These are phyloP conservation scores for Chromoteleia sp. DNA, from an alignment of 2,888 invertebrate genomes.

Conservation along the genomic window DNA sequence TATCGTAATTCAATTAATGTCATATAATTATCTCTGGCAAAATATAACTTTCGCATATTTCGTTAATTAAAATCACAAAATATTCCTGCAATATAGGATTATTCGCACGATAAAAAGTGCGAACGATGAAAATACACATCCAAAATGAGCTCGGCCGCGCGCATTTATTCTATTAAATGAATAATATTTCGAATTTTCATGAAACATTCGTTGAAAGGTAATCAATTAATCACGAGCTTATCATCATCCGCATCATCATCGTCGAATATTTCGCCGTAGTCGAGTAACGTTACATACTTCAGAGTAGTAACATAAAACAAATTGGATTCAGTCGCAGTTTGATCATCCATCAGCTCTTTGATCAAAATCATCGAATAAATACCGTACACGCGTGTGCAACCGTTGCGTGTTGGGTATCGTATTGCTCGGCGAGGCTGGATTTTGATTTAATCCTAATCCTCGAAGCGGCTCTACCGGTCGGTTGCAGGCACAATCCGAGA, in stretches of 20 bases:
- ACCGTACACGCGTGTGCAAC: slow-evolving; percentile 69
- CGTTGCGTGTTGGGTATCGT: slow-evolving; percentile 72
- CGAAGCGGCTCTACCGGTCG: slow-evolving; percentile 76
- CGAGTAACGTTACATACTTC: slow-evolving; percentile 66
- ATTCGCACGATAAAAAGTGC: slow-evolving; percentile 9
- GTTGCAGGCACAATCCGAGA: slow-evolving; percentile 80
- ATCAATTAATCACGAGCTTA: slow-evolving; percentile 68
- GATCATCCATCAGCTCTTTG: slow-evolving; percentile 71
- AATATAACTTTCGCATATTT: slow-evolving; percentile 21
- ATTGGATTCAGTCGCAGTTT: slow-evolving; percentile 69
- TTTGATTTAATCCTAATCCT: slow-evolving; percentile 82
- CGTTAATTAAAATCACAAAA: slow-evolving; percentile 36
- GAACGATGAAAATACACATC: slow-evolving; percentile 15
- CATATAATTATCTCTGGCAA: not conserved
- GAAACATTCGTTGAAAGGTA: slow-evolving; percentile 59
- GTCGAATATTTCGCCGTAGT: slow-evolving; percentile 51
- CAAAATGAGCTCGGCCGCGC: slow-evolving; percentile 12
- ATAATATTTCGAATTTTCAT: slow-evolving; percentile 44
- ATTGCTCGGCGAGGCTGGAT: slow-evolving; percentile 74
- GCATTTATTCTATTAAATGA: slow-evolving; percentile 55
- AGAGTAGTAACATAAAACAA: slow-evolving; percentile 65
- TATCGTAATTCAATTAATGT: slow-evolving; percentile 17
- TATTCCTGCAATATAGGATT: slow-evolving; percentile 24
- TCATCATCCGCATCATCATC: slow-evolving; percentile 61
- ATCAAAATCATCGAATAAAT: slow-evolving; percentile 69